Base-by-base conservation (phyloP, 2,888 invertebrate genomes). In the Cremastinae sp. region DNA sequence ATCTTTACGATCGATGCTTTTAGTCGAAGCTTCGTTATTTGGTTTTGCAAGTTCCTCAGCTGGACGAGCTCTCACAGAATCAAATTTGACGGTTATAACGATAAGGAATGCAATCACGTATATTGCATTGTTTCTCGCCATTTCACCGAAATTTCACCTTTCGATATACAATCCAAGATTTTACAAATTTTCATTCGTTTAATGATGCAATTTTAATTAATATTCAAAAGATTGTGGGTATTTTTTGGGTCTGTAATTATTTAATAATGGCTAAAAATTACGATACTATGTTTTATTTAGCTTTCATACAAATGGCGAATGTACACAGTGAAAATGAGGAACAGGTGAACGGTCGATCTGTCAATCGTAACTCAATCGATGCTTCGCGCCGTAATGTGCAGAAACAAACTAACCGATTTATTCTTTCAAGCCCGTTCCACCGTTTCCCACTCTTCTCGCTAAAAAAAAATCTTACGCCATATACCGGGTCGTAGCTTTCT, bases 381-480 rank as follows among this genome's bases (percentile, higher is more conserved):
- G 45, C 37, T 41, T 12, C 14, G 37, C 66, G 66, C 58, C 62
- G 39, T 41, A 45, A 45, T 64, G 72, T 59, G 49, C 72, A 55
- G 53, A 75, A 73, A 70, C 47, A 41, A 71, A 84, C 84, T 83
- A 82, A 83, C 78, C 74, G 69, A 80, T 79, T 78, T 28, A n/a
- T n/a, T n/a, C n/a, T 47, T 68, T 53, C 66, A 47, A 43, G 53
- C 35, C 65, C 51, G 49, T 35, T 39, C 55, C 51, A 47, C 14
- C 9, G 35, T 65, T 65, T 53, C 62, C 70, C 62, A 66, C 78
- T 65, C 56, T 59, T 45, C 78, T 74, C 20, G 58, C 18, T 53
- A 51, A 39, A 28, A 69, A n/a, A n/a, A n/a, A n/a, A n/a, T 79
- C 80, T 86, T 86, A 79, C 86, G 83, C 85, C 83, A 86, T 76